A percentile compares a stretch with the other conserved stretches of the same genome.
Evolutionary conservation across 2,797 vertebrate species (phyloP).

Genomic region (Selene dorsalis): DNA sequence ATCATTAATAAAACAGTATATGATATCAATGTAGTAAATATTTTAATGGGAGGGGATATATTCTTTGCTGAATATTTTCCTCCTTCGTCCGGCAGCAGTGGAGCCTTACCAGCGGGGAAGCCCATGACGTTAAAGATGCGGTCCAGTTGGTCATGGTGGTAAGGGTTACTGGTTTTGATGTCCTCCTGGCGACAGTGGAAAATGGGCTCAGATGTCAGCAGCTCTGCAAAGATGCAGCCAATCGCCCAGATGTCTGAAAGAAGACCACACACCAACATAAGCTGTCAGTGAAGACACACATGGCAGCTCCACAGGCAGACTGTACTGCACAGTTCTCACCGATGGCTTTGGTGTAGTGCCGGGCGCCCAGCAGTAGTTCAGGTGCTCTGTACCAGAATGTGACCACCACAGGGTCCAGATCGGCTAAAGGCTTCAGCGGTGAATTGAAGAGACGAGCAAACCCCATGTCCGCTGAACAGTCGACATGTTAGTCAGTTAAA

Average conservation of each 20-base stretch:
- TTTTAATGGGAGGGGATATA: not conserved
- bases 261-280: constrained; percentile 1
- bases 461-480: constrained; percentile 95
- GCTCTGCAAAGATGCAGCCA: constrained; percentile 99
- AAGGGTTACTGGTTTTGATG: constrained; percentile 99
- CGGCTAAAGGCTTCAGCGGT: constrained; percentile 99
- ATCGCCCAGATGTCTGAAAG: constrained; percentile 98
- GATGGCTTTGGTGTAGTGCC: constrained; percentile 99
- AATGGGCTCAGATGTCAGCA: constrained; percentile 99
- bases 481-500: constrained; percentile 1
- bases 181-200: constrained; percentile 99
- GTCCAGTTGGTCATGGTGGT: constrained; percentile 99
- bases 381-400: constrained; percentile 99
- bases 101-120: constrained; percentile 94
- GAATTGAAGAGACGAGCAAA: constrained; percentile 99
- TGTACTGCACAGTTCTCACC: constrained; percentile 84
- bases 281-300: not conserved
- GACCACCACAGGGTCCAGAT: constrained; percentile 99
- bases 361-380: constrained; percentile 97
- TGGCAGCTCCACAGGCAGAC: not conserved
- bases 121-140: constrained; percentile 99
- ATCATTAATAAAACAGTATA: not conserved
- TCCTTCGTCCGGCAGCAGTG: not conserved
- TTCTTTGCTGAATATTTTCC: not conserved
- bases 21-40: not conserved